Evolutionary conservation across 2,888 invertebrate species (phyloP).

Genomic region (Argyresthia albistria): DNA sequence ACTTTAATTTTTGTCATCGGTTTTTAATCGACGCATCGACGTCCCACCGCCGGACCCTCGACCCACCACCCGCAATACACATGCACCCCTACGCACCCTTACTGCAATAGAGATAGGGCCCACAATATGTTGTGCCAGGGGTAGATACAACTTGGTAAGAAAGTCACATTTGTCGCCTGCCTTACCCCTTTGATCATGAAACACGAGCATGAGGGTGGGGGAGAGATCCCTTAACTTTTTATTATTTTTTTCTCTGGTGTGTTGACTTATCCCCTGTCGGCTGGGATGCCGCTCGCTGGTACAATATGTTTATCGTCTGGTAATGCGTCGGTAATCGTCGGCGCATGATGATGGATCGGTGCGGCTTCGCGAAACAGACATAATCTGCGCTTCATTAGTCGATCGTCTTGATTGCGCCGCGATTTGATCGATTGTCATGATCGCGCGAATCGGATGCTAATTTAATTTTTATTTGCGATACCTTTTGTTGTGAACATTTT

Average conservation of each 20-base stretch:
- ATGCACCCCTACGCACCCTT: background rate
- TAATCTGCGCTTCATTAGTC: background rate
- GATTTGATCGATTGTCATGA: background rate
- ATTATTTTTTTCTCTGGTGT: constrained; percentile 11
- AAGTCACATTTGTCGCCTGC: constrained; percentile 3
- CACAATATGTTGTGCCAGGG: background rate
- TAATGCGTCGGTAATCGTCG: constrained; percentile 15
- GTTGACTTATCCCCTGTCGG: constrained; percentile 1
- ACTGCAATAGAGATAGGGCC: background rate
- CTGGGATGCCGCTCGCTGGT: constrained; percentile 6
- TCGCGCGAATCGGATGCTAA: background rate
- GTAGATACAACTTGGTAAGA: background rate
- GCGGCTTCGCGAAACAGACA: background rate
- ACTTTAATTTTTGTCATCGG: constrained; percentile 10
- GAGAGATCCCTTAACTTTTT: constrained; percentile 10
- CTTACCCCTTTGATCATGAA: constrained; percentile 14
- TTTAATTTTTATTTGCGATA: no score
- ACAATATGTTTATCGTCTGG: constrained; percentile 24
- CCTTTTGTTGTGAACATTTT: no score
- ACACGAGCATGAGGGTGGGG: constrained; percentile 12
- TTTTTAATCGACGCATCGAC: constrained; percentile 1
- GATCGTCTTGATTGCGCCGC: background rate
- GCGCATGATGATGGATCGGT: constrained; percentile 15
- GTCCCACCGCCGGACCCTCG: background rate
- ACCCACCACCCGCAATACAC: background rate